Evolutionary conservation across 2,797 vertebrate species (phyloP), one percentile per base, ranked within the genome.

Genomic region (Acanthurus tractus): DNA sequence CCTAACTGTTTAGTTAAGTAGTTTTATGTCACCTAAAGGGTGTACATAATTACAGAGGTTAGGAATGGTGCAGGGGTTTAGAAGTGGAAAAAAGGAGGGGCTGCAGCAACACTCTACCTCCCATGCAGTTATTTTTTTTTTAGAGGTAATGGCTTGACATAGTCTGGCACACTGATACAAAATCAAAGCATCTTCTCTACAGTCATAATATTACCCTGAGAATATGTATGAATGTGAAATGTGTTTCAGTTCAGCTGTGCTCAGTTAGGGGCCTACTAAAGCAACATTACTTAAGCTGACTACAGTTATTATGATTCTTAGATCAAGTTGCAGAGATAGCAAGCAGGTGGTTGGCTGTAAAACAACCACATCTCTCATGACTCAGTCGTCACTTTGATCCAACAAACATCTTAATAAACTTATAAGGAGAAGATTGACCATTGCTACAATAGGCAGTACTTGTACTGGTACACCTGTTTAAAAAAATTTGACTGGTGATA

Each of bases 241-340:
- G 15, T 52, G 62, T 55, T 64, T 63, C 6, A 29, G 22, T 23
- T 48, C 8, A 58, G 44, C 53, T 53, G 48, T 58, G 34, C 45
- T 56, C 40, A 13, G 44, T 15, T 66, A n/a, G 12, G 1, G 36
- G 15, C 48, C 11, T 9, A 44, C 6, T 54, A 25, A 74, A 49
- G 67, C 42, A n/a, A 14, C 54, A 74, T 29, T n/a, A 13, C 4
- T 1, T 2, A 20, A 5, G 25, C 45, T n/a, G 52, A 58, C n/a
- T 56, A 36, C 15, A 61, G 62, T 59, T 61, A 40, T 44, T 83
- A 49, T 73, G 54, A 34, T 78, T 70, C 29, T 17, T 9, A 81
- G 42, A 38, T 55, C 7, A 65, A 68, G 70, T 34, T n/a, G 23
- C 12, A 67, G 29, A 63, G 40, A 79, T n/a, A 2, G 38, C 18